These are phyloP conservation scores for Felis catus DNA, from an alignment of 2,113 vertebrate genomes.

Conservation along the genomic window DNA sequence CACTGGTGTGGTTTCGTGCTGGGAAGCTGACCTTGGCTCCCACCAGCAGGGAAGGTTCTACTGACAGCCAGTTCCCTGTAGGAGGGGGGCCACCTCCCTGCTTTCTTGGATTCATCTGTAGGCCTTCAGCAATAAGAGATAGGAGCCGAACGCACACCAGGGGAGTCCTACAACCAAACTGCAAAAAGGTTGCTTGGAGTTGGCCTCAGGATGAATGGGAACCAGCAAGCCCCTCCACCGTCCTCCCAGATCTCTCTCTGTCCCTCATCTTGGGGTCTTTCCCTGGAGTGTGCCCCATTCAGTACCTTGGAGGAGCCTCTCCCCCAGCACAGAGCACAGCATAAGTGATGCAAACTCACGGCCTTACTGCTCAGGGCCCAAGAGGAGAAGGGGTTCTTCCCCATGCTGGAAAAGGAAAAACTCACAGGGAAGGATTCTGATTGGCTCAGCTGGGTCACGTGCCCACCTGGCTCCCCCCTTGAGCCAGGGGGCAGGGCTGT, in stretches of 20 bases:
- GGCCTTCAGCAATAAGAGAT: background rate
- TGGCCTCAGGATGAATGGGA: background rate
- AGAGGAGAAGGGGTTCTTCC: background rate
- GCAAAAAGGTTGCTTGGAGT: background rate
- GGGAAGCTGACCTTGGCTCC: background rate
- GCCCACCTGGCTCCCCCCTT: background rate
- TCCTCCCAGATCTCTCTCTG: background rate
- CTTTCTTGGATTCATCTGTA: background rate
- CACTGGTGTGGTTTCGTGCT: background rate
- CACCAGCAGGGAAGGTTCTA: background rate
- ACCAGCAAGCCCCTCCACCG: background rate
- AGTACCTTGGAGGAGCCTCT: background rate
- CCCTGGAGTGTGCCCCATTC: background rate
- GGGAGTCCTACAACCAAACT: background rate
- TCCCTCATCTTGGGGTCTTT: background rate
- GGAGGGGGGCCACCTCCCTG: background rate
- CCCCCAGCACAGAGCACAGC: background rate
- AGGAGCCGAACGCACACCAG: background rate
- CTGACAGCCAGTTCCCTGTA: background rate
- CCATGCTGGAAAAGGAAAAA: background rate
- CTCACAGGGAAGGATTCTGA: conserved; percentile 18
- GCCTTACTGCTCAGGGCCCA: too few species aligned
- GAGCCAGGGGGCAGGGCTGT: background rate
- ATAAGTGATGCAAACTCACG: background rate
- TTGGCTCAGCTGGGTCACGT: background rate